phyloP scores from a whole-genome alignment of 2,888 invertebrate species.

The Sarcophaga subvicina region DNA sequence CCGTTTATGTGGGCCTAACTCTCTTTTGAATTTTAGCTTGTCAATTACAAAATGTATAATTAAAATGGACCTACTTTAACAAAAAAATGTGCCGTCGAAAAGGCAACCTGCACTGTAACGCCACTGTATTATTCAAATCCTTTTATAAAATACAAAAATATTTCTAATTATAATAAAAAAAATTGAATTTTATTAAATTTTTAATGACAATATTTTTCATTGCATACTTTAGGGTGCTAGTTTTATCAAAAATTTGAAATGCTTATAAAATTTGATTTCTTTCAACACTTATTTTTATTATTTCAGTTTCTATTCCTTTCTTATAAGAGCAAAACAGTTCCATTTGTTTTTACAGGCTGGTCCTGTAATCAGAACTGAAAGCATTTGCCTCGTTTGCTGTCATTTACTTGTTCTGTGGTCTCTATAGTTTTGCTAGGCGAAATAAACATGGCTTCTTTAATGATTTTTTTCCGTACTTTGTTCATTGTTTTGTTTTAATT shows the following conservation, averaged over 20 bases:
- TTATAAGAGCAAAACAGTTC: not conserved
- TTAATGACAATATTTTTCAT: not conserved
- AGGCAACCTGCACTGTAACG: too few species aligned
- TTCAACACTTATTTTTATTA: not conserved
- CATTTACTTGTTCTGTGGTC: not conserved
- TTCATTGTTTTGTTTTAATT: not conserved
- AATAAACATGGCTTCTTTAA: conserved; percentile 12
- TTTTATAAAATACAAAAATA: not conserved
- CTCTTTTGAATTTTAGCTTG: too few species aligned
- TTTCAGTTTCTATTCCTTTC: not conserved
- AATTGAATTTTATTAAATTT: not conserved
- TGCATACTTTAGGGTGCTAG: conserved; percentile 12
- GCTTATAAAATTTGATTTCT: not conserved
- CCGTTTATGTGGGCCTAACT: too few species aligned
- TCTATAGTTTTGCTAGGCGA: not conserved
- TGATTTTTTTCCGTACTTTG: not conserved
- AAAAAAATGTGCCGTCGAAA: too few species aligned
- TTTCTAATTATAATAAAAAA: not conserved
- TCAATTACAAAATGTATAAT: too few species aligned
- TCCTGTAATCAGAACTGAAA: conserved; percentile 40
- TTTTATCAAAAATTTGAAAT: not conserved
- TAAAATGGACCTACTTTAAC: too few species aligned
- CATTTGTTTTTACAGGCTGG: conserved; percentile 53
- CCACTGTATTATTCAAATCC: too few species aligned
- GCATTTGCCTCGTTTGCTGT: conserved; percentile 3